These are phyloP conservation scores for Lampris incognitus DNA, from an alignment of 2,113 vertebrate genomes.

Conservation along the genomic window DNA sequence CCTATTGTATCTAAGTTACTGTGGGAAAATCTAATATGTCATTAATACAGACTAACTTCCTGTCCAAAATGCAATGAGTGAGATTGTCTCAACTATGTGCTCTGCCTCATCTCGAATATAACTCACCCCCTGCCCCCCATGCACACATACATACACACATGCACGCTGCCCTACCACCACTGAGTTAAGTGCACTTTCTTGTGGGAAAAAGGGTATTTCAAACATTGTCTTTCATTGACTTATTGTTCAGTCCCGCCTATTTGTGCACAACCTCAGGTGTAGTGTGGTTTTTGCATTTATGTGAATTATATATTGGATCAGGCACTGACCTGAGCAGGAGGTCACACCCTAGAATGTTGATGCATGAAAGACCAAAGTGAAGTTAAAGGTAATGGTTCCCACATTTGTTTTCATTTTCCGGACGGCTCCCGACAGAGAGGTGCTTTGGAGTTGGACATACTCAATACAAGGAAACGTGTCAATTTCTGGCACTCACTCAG, in stretches of 20 bases:
- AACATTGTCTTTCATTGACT: neutral
- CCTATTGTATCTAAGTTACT: neutral
- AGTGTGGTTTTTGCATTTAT: conserved; percentile 13
- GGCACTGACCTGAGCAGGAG: conserved; percentile 48
- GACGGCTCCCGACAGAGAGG: neutral
- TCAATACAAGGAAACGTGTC: neutral
- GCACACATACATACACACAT: neutral
- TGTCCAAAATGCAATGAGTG: conserved; percentile 37
- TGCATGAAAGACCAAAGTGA: conserved; percentile 55
- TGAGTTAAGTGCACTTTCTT: neutral
- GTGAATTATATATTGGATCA: conserved; percentile 48
- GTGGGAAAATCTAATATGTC: conserved; percentile 64
- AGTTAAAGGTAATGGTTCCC: conserved; percentile 43
- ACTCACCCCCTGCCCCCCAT: neutral
- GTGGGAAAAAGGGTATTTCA: conserved; percentile 10
- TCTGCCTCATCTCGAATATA: conserved; percentile 1
- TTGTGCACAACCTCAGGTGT: conserved; percentile 16
- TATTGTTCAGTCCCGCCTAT: conserved; percentile 7
- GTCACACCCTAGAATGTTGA: conserved; percentile 18
- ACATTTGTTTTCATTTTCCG: conserved; percentile 21
- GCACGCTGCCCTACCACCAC: no score
- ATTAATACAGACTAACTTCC: conserved; percentile 63
- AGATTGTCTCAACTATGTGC: conserved; percentile 25
- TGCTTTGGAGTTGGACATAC: neutral
- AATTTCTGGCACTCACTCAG: no score